Evolutionary conservation across 2,797 vertebrate species (phyloP).

Genomic region (Buphagus erythrorhynchus): DNA sequence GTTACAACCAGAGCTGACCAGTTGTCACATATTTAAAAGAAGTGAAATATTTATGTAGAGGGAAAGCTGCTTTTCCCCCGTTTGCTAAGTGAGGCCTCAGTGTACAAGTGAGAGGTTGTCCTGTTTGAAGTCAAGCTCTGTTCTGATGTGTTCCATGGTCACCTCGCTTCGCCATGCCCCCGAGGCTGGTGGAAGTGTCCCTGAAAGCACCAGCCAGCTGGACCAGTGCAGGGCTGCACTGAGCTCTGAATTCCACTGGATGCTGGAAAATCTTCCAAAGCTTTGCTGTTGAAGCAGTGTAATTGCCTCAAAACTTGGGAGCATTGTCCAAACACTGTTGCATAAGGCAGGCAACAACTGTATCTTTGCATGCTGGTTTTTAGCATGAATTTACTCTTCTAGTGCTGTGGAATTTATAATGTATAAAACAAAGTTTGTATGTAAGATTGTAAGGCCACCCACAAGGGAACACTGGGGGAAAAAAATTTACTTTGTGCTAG

Average conservation of each 20-base stretch:
- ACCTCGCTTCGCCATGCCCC: accelerated
- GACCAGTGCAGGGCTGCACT: background rate
- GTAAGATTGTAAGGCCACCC: background rate
- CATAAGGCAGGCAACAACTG: background rate
- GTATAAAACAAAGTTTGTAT: background rate
- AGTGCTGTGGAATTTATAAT: background rate
- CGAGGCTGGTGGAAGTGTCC: accelerated
- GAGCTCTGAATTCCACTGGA: background rate
- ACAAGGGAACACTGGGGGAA: background rate
- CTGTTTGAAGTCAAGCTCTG: background rate
- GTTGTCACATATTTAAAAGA: constrained; percentile 17
- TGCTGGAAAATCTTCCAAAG: accelerated
- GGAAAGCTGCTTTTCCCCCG: background rate
- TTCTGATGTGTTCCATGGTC: background rate
- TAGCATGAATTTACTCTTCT: background rate
- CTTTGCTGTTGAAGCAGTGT: background rate
- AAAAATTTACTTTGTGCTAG: background rate
- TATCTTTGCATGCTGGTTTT: background rate
- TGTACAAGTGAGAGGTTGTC: background rate
- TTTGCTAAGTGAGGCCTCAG: background rate
- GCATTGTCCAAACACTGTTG: background rate
- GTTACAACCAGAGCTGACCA: background rate
- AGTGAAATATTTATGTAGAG: background rate
- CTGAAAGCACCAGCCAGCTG: too few species aligned
- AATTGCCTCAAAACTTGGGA: background rate